Percentiles rank a stretch among this genome's conserved stretches.
These are phyloP conservation scores for Cervus canadensis DNA, from an alignment of 2,113 vertebrate species.

Conservation along the genomic window DNA sequence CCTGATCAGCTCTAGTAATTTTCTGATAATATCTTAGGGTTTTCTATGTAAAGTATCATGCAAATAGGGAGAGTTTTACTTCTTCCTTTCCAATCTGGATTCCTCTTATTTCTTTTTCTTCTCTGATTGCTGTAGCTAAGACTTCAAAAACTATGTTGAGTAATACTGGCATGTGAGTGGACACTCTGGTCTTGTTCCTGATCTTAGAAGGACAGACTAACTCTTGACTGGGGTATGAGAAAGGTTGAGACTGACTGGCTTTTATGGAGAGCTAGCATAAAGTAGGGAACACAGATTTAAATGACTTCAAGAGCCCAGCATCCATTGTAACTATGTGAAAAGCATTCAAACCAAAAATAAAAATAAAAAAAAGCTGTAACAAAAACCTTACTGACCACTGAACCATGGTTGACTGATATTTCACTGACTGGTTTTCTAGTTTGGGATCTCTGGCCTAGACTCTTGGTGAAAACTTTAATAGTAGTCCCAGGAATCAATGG, in stretches of 20 bases:
- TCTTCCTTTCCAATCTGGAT: neutral
- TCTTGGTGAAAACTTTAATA: neutral
- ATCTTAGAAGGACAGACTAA: neutral
- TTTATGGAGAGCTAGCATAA: neutral
- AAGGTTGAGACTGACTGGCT: neutral
- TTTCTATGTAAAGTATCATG: neutral
- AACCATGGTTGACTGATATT: neutral
- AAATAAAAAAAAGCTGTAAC: neutral
- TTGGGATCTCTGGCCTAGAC: neutral
- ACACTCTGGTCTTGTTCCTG: neutral
- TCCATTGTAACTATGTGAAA: neutral
- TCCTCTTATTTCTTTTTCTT: neutral
- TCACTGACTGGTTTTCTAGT: neutral
- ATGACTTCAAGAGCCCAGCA: neutral
- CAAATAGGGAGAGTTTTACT: neutral
- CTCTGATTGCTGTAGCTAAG: neutral
- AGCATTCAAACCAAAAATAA: neutral
- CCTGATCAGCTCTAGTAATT: neutral
- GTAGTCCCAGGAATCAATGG: neutral
- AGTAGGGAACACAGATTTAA: neutral
- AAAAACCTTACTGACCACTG: neutral
- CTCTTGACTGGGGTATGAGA: neutral
- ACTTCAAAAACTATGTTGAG: neutral
- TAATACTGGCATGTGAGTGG: neutral
- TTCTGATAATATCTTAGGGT: neutral